phyloP scores from a whole-genome alignment of 1,140 invertebrate genomes.

The Zaprionus tsacasi region DNA sequence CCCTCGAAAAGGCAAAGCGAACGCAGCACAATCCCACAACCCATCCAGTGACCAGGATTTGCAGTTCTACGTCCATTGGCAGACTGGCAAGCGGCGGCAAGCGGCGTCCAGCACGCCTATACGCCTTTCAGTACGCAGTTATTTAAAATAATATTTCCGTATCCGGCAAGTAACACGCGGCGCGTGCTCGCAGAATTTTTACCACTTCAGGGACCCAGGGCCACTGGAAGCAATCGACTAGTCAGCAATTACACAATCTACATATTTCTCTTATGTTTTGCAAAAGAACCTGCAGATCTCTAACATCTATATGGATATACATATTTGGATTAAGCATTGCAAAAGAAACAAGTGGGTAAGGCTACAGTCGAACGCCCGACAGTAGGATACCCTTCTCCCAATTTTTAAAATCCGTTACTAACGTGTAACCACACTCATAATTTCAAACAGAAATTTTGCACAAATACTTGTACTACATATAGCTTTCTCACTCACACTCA shows the following conservation, averaged over 20 bases:
- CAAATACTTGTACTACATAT: no score
- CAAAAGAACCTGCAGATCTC: no score
- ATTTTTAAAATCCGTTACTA: no score
- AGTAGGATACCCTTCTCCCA: no score
- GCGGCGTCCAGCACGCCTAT: slow-evolving; percentile 11
- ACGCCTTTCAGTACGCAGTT: slow-evolving; percentile 57
- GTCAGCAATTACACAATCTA: not conserved
- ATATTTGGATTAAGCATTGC: no score
- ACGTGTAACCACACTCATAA: no score
- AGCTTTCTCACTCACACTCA: no score
- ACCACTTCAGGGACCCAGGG: not conserved
- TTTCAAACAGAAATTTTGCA: no score
- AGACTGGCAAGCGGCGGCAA: not conserved
- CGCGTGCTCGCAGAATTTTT: slow-evolving; percentile 50
- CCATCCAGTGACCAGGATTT: slow-evolving; percentile 14
- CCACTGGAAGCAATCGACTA: not conserved
- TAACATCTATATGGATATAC: no score
- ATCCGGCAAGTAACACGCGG: slow-evolving; percentile 75
- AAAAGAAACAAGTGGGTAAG: no score
- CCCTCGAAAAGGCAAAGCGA: not conserved
- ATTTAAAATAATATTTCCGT: slow-evolving; percentile 81
- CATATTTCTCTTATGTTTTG: no score
- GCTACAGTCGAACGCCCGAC: no score
- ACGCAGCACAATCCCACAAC: slow-evolving; percentile 5
- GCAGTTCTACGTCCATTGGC: slow-evolving; percentile 17